A percentile compares a stretch with the other conserved stretches of the same genome.
These are phyloP conservation scores for Zapus hudsonius DNA, from an alignment of 2,113 vertebrate species.

Conservation along the genomic window DNA sequence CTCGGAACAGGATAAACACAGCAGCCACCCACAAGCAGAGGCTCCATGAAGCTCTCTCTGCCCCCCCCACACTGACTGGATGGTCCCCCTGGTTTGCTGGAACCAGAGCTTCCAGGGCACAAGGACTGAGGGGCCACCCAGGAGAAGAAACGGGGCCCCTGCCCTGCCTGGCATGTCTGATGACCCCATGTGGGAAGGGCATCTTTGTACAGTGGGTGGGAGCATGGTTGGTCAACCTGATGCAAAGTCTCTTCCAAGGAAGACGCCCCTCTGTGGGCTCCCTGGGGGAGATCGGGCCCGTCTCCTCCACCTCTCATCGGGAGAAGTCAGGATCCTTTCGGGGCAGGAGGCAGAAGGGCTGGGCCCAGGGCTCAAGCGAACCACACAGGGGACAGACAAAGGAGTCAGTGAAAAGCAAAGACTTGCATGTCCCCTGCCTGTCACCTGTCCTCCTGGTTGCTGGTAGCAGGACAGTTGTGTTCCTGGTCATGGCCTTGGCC, in stretches of 20 bases:
- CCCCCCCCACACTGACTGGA: not conserved
- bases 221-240: not conserved
- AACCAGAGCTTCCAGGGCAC: not conserved
- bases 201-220: not conserved
- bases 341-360: not conserved
- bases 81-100: not conserved
- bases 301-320: no score
- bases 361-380: fast-evolving
- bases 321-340: not conserved
- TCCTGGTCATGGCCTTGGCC: not conserved
- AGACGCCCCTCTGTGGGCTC: not conserved
- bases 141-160: no score
- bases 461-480: not conserved
- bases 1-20: not conserved
- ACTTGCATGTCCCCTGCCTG: not conserved
- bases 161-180: not conserved
- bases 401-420: not conserved
- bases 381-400: not conserved
- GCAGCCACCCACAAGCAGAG: not conserved
- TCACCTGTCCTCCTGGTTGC: not conserved
- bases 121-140: not conserved
- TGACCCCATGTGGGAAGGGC: fast-evolving
- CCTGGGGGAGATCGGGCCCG: not conserved
- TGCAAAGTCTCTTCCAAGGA: fast-evolving
- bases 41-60: no score